Base-by-base conservation (phyloP, 2,113 vertebrate species). In the Pseudorasbora parva region DNA sequence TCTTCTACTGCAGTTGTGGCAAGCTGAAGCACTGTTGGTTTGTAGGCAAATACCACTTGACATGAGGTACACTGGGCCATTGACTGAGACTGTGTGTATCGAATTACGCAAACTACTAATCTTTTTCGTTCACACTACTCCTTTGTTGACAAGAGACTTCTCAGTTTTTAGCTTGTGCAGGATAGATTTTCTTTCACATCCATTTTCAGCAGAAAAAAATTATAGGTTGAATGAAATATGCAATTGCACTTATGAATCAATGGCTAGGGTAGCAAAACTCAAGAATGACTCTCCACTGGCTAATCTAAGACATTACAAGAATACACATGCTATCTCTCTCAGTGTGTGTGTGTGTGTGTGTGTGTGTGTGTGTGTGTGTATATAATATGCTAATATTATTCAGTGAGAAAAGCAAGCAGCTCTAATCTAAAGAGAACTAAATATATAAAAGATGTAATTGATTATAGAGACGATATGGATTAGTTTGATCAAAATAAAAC, bases 271-370 rank as follows among this genome's bases (percentile, higher is more conserved):
- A 41, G 47, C 54, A 33, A 75, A 73, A 54, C 11, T 54, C 15
- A 51, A 75, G 11, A 51, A 30, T 30, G 47, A 51, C 45, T 33
- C 25, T 75, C 45, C 30, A 33, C 30, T 75, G 2, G 27, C 47
- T 12, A 72, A n/a, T 72, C n/a, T 47, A 43, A 71, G 69, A 14
- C n/a, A 72, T 72, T 72, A 72, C 41, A 45, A 72, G 69, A 25
- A 6, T 8, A 7, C 41, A 47, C n/a, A 47, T 47, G 69, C n/a
- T 72, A 37, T 71, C 69, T 72, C 10, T 3, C 21, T 72, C n/a
- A 8, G 12, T 72, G n/a, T 37, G 37, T 37, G 37, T 37, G 37
- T 37, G 6, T 37, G 37, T 37, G 33, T 33, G 33, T 33, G 33
- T 33, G 33, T 33, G 33, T 33, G 33, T 33, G n/a, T n/a, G n/a